Evolutionary conservation across 2,113 vertebrate species (phyloP).

Genomic region (Otis tarda): DNA sequence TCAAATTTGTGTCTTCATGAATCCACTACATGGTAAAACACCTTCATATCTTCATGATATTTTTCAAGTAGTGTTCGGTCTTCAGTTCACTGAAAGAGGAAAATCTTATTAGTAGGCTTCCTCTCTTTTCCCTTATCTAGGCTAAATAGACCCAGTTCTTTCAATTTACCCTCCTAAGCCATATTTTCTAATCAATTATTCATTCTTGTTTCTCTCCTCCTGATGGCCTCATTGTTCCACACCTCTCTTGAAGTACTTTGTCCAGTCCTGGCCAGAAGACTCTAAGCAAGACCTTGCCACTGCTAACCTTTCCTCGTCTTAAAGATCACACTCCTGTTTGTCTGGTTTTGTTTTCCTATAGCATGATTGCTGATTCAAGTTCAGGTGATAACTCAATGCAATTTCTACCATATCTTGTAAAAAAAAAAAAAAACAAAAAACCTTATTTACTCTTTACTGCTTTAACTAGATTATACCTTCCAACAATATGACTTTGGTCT

Average conservation of each 20-base stretch:
- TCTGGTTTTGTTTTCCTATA: neutral
- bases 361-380: neutral
- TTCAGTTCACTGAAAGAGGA: neutral
- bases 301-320: neutral
- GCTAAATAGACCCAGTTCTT: neutral
- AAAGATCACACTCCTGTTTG: neutral
- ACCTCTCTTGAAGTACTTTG: neutral
- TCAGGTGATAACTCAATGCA: neutral
- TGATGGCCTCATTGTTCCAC: neutral
- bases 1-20: neutral
- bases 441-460: neutral
- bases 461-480: neutral
- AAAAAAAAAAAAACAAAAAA: neutral
- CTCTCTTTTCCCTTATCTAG: neutral
- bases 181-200: neutral
- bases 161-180: neutral
- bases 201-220: neutral
- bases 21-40: neutral
- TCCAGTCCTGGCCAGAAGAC: neutral
- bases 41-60: neutral
- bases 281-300: neutral
- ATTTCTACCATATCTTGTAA: neutral
- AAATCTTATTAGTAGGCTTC: too few relatives aligned
- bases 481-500: neutral
- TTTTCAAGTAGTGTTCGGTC: neutral